Conservation (phyloP, 2,113 vertebrate species). For the Dasyornis broadbenti region DNA sequence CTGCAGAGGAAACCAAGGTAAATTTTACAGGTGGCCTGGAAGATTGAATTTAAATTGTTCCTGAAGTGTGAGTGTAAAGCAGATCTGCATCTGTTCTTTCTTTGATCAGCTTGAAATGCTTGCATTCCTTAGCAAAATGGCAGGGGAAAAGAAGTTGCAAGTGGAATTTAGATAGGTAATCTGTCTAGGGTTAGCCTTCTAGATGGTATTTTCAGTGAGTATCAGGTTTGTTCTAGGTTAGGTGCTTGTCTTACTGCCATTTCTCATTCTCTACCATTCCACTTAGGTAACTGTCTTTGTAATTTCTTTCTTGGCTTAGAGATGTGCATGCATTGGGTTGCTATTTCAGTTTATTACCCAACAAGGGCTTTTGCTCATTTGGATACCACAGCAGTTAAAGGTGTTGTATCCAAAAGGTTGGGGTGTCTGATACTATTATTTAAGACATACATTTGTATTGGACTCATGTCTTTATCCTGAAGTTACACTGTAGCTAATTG, state of each 20-base stretch:
- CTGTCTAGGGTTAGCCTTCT: neutral
- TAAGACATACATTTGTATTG: neutral
- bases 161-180: neutral
- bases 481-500: neutral
- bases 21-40: neutral
- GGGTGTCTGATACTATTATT: neutral
- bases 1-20: constrained; percentile 88
- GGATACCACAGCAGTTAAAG: neutral
- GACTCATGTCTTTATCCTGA: neutral
- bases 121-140: neutral
- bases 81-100: neutral
- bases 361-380: neutral
- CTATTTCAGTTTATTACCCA: neutral
- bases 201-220: neutral
- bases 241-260: neutral
- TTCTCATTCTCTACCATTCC: neutral
- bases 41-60: neutral
- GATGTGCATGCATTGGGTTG: neutral
- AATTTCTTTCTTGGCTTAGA: neutral
- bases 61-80: neutral
- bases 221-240: neutral
- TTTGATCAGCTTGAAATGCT: neutral
- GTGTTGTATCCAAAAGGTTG: neutral
- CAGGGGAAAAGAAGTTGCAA: neutral
- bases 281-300: neutral